These are phyloP conservation scores for Copidosoma floridanum DNA, from an alignment of 1,140 invertebrate species.

Conservation along the genomic window DNA sequence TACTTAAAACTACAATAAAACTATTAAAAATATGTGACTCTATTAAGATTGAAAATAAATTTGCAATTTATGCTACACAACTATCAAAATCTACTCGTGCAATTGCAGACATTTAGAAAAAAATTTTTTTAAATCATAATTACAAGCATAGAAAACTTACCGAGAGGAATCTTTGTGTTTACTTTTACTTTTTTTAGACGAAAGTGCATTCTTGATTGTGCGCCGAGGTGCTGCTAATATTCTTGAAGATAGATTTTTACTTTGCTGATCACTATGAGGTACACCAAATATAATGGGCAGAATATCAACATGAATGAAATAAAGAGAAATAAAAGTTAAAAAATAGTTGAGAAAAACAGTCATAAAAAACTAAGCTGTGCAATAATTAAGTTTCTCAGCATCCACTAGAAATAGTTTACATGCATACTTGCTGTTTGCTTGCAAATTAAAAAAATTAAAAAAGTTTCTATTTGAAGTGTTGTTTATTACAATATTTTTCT, in stretches of 20 bases:
- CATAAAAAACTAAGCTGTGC: background rate
- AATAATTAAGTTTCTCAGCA: background rate
- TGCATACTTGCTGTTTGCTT: background rate
- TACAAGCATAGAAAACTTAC: no score
- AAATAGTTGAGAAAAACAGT: background rate
- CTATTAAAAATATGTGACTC: no score
- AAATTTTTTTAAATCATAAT: no score
- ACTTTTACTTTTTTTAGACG: constrained; percentile 27
- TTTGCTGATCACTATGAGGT: constrained; percentile 42
- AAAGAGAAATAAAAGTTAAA: background rate
- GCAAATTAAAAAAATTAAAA: background rate
- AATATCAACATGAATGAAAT: constrained; percentile 1
- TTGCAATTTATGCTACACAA: no score
- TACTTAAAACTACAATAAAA: no score
- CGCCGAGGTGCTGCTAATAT: constrained; percentile 36
- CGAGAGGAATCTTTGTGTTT: constrained; percentile 28
- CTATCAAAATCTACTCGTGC: no score
- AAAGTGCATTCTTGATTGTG: constrained; percentile 32
- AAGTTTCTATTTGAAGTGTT: background rate
- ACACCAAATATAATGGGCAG: constrained; percentile 6
- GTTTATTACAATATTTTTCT: no score
- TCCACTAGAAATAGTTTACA: no score
- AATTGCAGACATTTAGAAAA: no score
- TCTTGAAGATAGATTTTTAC: constrained; percentile 36
- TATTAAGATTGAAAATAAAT: no score